A percentile compares a stretch with the other conserved stretches of the same genome.
phyloP scores from a whole-genome alignment of 2,888 invertebrate genomes.

The Nomada fucata region DNA sequence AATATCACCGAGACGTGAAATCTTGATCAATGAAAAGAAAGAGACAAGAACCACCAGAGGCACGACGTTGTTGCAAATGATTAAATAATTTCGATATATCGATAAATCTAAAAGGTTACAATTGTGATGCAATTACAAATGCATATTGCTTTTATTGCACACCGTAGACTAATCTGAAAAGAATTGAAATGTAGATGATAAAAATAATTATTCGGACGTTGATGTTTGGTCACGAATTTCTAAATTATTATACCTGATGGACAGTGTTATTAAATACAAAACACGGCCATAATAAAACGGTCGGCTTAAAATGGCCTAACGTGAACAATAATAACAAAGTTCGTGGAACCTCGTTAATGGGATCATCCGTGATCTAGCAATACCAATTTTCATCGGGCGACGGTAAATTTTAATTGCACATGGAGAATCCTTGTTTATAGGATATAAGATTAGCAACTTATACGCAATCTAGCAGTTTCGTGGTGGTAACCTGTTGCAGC shows the following conservation, averaged over 20 bases:
- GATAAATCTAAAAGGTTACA: too few species aligned
- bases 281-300: slow-evolving; percentile 10
- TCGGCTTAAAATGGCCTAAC: slow-evolving; percentile 31
- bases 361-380: slow-evolving; percentile 36
- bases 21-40: neutral
- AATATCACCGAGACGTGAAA: neutral
- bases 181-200: too few species aligned
- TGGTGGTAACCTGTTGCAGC: slow-evolving; percentile 49
- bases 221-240: neutral
- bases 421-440: slow-evolving; percentile 21
- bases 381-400: slow-evolving; percentile 19
- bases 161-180: too few species aligned
- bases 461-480: slow-evolving; percentile 13
- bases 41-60: too few species aligned
- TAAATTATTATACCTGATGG: neutral
- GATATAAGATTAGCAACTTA: slow-evolving; percentile 46
- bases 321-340: slow-evolving; percentile 46
- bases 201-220: neutral
- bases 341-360: slow-evolving; percentile 48
- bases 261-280: slow-evolving; percentile 32
- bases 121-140: too few species aligned
- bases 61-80: too few species aligned
- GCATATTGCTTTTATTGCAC: too few species aligned
- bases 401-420: slow-evolving; percentile 54
- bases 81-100: too few species aligned